phyloP scores from a whole-genome alignment of 2,888 invertebrate species.

The Oscheius sp. region DNA sequence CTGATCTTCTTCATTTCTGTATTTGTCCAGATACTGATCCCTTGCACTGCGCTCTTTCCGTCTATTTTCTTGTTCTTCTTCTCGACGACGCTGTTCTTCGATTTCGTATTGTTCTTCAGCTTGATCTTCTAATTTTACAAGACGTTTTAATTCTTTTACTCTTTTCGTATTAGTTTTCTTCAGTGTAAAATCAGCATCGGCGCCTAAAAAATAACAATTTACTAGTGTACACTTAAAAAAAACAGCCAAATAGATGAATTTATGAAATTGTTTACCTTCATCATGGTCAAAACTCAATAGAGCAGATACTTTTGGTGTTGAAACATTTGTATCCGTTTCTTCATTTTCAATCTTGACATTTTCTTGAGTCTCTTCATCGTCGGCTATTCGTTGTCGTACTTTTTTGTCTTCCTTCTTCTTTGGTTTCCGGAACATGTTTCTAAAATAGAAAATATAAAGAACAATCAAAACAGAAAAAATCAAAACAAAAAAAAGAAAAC shows the following conservation, averaged over 20 bases:
- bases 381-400: neutral
- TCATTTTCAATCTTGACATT: slow-evolving; percentile 4
- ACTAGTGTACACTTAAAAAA: no score
- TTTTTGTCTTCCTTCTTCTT: slow-evolving; percentile 55
- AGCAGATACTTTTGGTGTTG: slow-evolving; percentile 36
- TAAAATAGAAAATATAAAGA: slow-evolving; percentile 1
- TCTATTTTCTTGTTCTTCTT: slow-evolving; percentile 43
- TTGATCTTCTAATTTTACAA: slow-evolving; percentile 52
- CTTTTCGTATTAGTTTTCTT: slow-evolving; percentile 62
- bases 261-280: slow-evolving; percentile 53
- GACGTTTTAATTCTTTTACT: slow-evolving; percentile 56
- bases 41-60: slow-evolving; percentile 16
- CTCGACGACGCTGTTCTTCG: slow-evolving; percentile 22
- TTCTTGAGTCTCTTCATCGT: slow-evolving; percentile 6
- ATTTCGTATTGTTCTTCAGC: slow-evolving; percentile 43
- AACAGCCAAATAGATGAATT: no score
- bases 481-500: neutral
- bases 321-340: neutral
- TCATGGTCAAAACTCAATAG: slow-evolving; percentile 64
- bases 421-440: slow-evolving; percentile 68
- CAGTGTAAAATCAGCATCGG: slow-evolving; percentile 56
- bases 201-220: slow-evolving; percentile 17
- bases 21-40: slow-evolving; percentile 52
- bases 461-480: neutral
- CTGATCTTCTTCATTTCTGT: slow-evolving; percentile 29